A percentile compares a stretch with the other conserved stretches of the same genome.
phyloP scores from a whole-genome alignment of 2,888 invertebrate species.

The Pyrgus malvae region DNA sequence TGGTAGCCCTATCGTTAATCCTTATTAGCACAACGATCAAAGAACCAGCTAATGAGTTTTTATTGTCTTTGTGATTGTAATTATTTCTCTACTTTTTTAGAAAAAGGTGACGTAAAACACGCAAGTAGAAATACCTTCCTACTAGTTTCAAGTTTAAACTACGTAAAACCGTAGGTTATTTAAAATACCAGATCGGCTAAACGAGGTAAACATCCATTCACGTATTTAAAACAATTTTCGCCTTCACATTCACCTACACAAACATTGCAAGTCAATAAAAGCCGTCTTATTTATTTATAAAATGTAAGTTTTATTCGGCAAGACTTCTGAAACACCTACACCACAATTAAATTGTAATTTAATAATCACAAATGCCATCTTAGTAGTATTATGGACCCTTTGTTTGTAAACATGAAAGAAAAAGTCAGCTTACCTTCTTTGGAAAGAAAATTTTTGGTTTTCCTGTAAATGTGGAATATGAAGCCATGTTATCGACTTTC shows the following conservation, averaged over 20 bases:
- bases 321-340: slow-evolving; percentile 1
- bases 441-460: slow-evolving; percentile 79
- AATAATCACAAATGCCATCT: too few species aligned
- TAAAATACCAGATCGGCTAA: slow-evolving; percentile 2
- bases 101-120: not conserved
- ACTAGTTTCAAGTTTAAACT: too few species aligned
- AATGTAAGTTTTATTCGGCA: slow-evolving; percentile 14
- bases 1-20: too few species aligned
- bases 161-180: slow-evolving; percentile 5
- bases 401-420: slow-evolving; percentile 8
- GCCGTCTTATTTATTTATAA: slow-evolving; percentile 12
- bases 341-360: too few species aligned
- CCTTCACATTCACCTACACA: slow-evolving; percentile 28
- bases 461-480: slow-evolving; percentile 76
- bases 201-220: slow-evolving; percentile 10
- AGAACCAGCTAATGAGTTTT: not conserved
- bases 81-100: not conserved
- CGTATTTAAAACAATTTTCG: slow-evolving; percentile 23
- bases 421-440: slow-evolving; percentile 67
- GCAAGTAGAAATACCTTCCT: not conserved
- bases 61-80: slow-evolving; percentile 11
- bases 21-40: slow-evolving; percentile 11
- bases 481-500: slow-evolving; percentile 78
- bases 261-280: slow-evolving; percentile 23
- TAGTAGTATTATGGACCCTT: too few species aligned